A percentile compares a stretch with the other conserved stretches of the same genome.
phyloP scores from a whole-genome alignment of 1,140 invertebrate genomes.

The Philopotamus ludificatus region DNA sequence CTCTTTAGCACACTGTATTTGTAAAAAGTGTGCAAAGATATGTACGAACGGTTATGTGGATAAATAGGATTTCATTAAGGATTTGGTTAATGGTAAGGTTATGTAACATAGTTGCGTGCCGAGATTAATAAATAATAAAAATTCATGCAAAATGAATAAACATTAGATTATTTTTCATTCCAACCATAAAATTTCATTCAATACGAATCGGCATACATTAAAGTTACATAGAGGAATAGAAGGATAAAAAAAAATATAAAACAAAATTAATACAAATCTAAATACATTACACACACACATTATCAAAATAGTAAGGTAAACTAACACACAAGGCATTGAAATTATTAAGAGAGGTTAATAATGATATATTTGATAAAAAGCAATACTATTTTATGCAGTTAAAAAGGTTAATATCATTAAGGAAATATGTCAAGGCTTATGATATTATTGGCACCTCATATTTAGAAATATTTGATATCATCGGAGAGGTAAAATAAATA shows the following conservation, averaged over 20 bases:
- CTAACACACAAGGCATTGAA: too few relatives aligned
- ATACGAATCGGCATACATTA: slow-evolving; percentile 35
- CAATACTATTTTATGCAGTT: too few relatives aligned
- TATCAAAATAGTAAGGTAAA: too few relatives aligned
- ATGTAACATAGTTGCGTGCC: slow-evolving; percentile 21
- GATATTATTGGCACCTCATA: too few relatives aligned
- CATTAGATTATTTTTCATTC: background rate
- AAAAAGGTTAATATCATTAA: too few relatives aligned
- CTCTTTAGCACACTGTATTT: slow-evolving; percentile 74
- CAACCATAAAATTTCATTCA: too few relatives aligned
- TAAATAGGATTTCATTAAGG: background rate
- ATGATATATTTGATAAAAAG: too few relatives aligned
- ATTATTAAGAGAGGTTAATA: too few relatives aligned
- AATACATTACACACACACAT: too few relatives aligned
- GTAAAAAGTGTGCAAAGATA: slow-evolving; percentile 15
- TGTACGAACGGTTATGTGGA: slow-evolving; percentile 5
- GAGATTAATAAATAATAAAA: slow-evolving; percentile 7
- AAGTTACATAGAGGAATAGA: slow-evolving; percentile 34
- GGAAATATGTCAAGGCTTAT: too few relatives aligned
- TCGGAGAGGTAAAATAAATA: too few relatives aligned
- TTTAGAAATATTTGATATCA: too few relatives aligned
- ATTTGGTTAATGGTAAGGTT: background rate
- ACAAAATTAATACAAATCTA: slow-evolving; percentile 35
- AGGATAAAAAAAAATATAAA: slow-evolving; percentile 43
- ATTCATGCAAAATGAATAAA: slow-evolving; percentile 7